Percentiles rank a stretch among this genome's conserved stretches.
These are phyloP conservation scores for Teleopsis dalmanni DNA, from an alignment of 1,140 invertebrate genomes.

Conservation along the genomic window DNA sequence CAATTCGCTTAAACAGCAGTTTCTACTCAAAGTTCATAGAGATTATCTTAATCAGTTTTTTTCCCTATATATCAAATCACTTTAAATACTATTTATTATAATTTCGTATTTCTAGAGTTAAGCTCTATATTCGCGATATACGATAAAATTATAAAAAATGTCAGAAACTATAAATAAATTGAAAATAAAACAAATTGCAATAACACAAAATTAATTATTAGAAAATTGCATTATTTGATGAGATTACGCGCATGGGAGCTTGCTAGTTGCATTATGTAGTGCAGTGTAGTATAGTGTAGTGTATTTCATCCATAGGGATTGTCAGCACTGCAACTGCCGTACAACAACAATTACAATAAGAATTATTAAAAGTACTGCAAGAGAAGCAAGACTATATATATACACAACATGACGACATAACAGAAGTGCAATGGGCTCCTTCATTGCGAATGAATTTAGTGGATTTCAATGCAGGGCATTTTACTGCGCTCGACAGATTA, in stretches of 20 bases:
- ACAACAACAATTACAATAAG: not conserved
- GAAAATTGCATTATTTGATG: constrained; percentile 5
- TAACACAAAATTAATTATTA: constrained; percentile 8
- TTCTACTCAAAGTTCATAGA: no score
- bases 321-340: not conserved
- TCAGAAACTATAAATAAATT: not conserved
- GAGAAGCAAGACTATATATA: not conserved
- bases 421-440: not conserved
- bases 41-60: no score
- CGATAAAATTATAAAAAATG: no score
- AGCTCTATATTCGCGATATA: no score
- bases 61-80: no score
- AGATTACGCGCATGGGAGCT: not conserved
- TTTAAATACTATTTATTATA: no score
- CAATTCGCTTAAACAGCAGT: no score
- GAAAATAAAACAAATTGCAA: not conserved
- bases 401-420: not conserved
- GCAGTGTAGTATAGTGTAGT: not conserved
- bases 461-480: not conserved
- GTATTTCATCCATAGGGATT: not conserved
- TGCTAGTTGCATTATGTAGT: not conserved
- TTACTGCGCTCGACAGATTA: constrained; percentile 27
- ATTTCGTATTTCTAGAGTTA: no score
- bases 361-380: no score
- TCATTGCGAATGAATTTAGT: constrained; percentile 2